Evolutionary conservation across 2,888 invertebrate species (phyloP), one percentile per base, ranked within the genome.

Genomic region (Cecidostiba fungosa): DNA sequence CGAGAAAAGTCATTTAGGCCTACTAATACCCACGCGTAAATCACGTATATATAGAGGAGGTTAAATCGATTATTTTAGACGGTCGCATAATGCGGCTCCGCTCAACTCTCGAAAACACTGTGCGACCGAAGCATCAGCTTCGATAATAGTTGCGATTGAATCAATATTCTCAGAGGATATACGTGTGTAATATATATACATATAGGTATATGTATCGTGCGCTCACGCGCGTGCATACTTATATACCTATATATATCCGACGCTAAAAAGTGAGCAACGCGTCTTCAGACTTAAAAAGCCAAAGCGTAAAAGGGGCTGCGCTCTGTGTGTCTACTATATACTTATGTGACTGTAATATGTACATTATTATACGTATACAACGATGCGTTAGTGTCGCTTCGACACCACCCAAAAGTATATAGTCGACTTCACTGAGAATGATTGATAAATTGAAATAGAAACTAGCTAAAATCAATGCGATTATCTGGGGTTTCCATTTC

Each of bases 221-320:
- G 23, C 10, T 14, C 10, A 14, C 14, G n/a, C 66, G 5, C 26
- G 1, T 59, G n/a, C 2, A 23, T 19, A 59, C 50, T 23, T 43
- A 3, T 6, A 5, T 50, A 50, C 16, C 14, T 43, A 43, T 43
- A 43, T n/a, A 43, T 43, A 43, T 32, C 43, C 39, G 10, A 39
- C 39, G 39, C 10, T 39, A 19, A 39, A 26, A 77, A 26, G 43
- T 26, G 16, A 77, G 39, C 62, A 77, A 14, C 66, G 66, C n/a
- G 23, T 79, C 19, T 54, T 19, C 54, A 4, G 4, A n/a, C 43
- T 66, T n/a, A 32, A 8, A 50, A 50, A 47, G 12, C 0, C 54
- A 73, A 0, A 72, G 72, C 14, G 54, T 80, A 80, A 50, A 47
- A 72, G 54, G 80, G 80, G 72, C 59, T 73, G 72, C 6, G 43